phyloP scores from a whole-genome alignment of 2,888 invertebrate species.

The Leptopilina drosophilae region DNA sequence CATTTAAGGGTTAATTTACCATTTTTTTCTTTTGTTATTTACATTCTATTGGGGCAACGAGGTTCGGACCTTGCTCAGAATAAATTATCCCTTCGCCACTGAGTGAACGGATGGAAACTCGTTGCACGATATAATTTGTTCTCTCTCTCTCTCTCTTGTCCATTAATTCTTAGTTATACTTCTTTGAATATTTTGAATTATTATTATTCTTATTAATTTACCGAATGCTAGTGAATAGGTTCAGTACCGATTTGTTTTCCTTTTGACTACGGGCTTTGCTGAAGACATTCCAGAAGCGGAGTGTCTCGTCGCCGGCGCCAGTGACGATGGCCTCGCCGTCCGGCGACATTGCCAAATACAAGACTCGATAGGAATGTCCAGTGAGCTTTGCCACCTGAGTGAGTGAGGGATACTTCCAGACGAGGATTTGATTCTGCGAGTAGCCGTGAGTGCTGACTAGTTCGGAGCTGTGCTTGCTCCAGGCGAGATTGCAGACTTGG shows the following conservation, averaged over 20 bases:
- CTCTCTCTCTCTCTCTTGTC: conserved; percentile 1
- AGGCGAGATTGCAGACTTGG: conserved; percentile 98
- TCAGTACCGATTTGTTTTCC: conserved; percentile 95
- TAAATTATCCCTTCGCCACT: conserved; percentile 44
- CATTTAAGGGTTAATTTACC: conserved; percentile 5
- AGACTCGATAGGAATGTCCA: conserved; percentile 96
- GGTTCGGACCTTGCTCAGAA: conserved; percentile 41
- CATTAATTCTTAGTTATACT: neutral
- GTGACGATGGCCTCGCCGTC: conserved; percentile 99
- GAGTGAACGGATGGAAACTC: conserved; percentile 10
- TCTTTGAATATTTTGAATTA: conserved; percentile 45
- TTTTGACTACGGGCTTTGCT: conserved; percentile 97
- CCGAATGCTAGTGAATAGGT: conserved; percentile 93
- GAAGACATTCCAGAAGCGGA: conserved; percentile 99
- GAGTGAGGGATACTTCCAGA: conserved; percentile 99
- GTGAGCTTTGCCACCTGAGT: conserved; percentile 98
- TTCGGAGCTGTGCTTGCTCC: conserved; percentile 99
- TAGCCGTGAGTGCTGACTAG: conserved; percentile 98
- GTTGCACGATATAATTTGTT: conserved; percentile 10
- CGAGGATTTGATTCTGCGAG: conserved; percentile 98
- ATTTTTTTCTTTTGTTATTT: conserved; percentile 16
- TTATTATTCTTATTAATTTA: conserved; percentile 73
- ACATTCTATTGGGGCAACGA: conserved; percentile 37
- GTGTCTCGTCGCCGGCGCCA: conserved; percentile 98
- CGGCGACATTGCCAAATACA: conserved; percentile 97